Conservation (phyloP, 2,797 vertebrate species). For the Schizopygopsis pylzovi region DNA sequence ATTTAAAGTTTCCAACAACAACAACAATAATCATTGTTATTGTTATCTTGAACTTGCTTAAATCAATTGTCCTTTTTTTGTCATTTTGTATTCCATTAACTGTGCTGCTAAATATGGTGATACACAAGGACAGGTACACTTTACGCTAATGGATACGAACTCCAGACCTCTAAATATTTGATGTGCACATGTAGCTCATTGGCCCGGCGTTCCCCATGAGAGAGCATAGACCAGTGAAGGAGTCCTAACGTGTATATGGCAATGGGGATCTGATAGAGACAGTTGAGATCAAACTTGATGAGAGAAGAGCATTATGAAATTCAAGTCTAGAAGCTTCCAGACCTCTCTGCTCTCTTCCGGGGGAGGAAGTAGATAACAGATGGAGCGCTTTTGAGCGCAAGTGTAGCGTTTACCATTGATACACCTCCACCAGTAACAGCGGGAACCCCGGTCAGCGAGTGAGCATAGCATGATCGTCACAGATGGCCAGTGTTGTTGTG, state of each 20-base stretch:
- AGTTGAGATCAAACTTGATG: constrained; percentile 30
- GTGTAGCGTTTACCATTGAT: neutral
- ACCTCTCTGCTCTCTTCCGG: constrained; percentile 5
- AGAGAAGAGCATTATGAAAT: constrained; percentile 38
- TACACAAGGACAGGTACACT: constrained; percentile 36
- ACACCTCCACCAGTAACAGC: constrained; percentile 9
- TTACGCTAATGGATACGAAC: constrained; percentile 53
- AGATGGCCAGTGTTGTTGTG: neutral
- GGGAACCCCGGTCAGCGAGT: neutral
- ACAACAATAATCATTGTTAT: neutral
- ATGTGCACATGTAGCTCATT: constrained; percentile 51
- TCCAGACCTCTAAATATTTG: constrained; percentile 56
- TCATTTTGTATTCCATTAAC: constrained; percentile 9
- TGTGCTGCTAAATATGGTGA: constrained; percentile 17
- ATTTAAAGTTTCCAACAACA: neutral
- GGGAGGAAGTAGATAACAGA: constrained; percentile 25
- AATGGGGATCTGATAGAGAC: constrained; percentile 5
- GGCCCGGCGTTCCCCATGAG: constrained; percentile 43
- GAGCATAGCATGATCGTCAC: neutral
- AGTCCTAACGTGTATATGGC: constrained; percentile 45
- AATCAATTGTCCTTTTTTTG: constrained; percentile 14
- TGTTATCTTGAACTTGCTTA: constrained; percentile 8
- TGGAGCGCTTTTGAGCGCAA: constrained; percentile 49
- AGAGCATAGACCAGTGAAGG: constrained; percentile 8
- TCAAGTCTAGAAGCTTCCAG: constrained; percentile 42